Evolutionary conservation across 2,797 vertebrate species (phyloP), one percentile per base, ranked within the genome.

Genomic region (Pangasius mekongensis): DNA sequence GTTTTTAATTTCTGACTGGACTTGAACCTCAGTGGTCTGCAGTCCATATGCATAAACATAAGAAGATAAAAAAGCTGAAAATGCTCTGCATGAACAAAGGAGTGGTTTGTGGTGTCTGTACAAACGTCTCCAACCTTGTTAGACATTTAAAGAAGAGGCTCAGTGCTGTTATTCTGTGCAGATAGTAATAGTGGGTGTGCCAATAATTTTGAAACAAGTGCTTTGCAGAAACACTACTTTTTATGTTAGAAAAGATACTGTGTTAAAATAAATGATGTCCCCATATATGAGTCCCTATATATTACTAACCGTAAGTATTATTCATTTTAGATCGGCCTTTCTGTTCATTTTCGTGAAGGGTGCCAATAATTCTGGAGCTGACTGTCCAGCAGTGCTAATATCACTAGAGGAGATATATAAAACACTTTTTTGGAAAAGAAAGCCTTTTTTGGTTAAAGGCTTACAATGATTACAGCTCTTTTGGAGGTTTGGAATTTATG

Each of bases 361-460:
- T 22, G 49, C n/a, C 49, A 56, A 80, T 80, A 80, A 33, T 33
- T 80, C 3, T 33, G 18, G 18, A 54, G 1, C 10, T 54, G 39
- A 11, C 3, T 47, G 10, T 13, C 1, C 76, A 54, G 5, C n/a
- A 54, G 47, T 30, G 16, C 24, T n/a, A 77, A 30, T 14, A 14
- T 39, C 18, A 36, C 33, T 39, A 74, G 73, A n/a, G 13, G 10
- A n/a, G 33, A 8, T 27, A 62, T 27, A 62, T 62, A 56, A 52
- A 36, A 56, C 30, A 78, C 49, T 1, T 78, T 52, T 52, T 76
- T 52, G 18, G 1, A 49, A 77, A 84, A 67, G 1, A 54, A 47
- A 49, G 36, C 60, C 60, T 39, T 78, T 84, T 88, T 78, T 56
- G 74, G 83, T 58, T 39, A 66, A 76, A 87, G 36, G 14, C 7